These are phyloP conservation scores for Lepidochrysops patricia DNA, from an alignment of 2,888 invertebrate genomes.

Conservation along the genomic window DNA sequence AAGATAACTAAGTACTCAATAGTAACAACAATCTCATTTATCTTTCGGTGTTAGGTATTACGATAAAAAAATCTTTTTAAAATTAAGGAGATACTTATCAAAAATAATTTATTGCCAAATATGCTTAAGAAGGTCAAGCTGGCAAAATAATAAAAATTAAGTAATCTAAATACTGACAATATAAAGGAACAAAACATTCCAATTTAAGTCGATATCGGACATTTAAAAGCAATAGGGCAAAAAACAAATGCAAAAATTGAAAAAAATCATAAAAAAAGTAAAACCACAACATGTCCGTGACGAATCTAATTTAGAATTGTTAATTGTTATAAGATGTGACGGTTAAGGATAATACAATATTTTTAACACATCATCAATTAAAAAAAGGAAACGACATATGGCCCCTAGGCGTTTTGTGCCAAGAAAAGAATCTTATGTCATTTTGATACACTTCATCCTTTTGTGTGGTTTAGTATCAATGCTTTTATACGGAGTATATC, in stretches of 20 bases:
- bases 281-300: slow-evolving; percentile 6
- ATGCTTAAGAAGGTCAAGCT: background rate
- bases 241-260: background rate
- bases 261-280: background rate
- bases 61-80: no score
- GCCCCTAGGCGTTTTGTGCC: slow-evolving; percentile 61
- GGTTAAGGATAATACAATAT: slow-evolving; percentile 51
- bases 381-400: slow-evolving; percentile 54
- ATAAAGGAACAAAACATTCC: background rate
- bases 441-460: slow-evolving; percentile 67
- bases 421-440: slow-evolving; percentile 65
- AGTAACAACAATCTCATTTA: no score
- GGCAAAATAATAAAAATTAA: background rate
- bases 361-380: slow-evolving; percentile 73
- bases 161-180: background rate
- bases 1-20: no score
- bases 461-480: slow-evolving; percentile 45
- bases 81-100: background rate
- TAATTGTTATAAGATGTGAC: slow-evolving; percentile 17
- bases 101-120: background rate
- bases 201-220: background rate
- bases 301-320: slow-evolving; percentile 4
- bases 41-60: no score
- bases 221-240: background rate
- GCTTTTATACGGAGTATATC: slow-evolving; percentile 23